Percentiles rank a stretch among this genome's conserved stretches.
Conservation (phyloP, 2,113 vertebrate species). For the Burhinus bistriatus region DNA sequence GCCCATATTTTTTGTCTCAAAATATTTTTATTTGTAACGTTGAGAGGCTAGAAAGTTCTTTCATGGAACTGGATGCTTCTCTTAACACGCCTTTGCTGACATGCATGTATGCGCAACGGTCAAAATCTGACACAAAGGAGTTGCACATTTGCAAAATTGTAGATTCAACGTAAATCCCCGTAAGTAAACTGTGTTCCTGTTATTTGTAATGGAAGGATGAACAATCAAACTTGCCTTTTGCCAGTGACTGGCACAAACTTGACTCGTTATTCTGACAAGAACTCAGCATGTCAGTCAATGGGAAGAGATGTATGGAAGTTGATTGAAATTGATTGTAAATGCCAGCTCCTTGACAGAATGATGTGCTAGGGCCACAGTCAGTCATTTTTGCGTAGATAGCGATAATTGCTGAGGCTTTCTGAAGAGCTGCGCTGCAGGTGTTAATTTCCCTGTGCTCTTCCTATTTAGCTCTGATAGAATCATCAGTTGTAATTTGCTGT, state of each 20-base stretch:
- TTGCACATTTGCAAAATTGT: not conserved
- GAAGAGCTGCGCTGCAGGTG: conserved; percentile 15
- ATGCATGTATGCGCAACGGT: accelerated
- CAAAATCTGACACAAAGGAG: not conserved
- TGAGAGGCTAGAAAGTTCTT: not conserved
- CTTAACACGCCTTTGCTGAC: not conserved
- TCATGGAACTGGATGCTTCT: not conserved
- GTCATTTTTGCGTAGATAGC: not conserved
- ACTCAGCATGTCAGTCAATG: conserved; percentile 29
- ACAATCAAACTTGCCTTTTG: conserved; percentile 20
- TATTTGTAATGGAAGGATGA: conserved; percentile 21
- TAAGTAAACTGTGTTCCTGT: not conserved
- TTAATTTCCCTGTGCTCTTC: conserved; percentile 48
- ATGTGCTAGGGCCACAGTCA: conserved; percentile 3
- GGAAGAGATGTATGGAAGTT: conserved; percentile 15
- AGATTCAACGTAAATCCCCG: not conserved
- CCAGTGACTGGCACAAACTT: conserved; percentile 50
- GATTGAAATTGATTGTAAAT: conserved; percentile 66
- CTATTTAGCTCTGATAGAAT: conserved; percentile 49
- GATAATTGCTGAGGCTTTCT: conserved; percentile 27
- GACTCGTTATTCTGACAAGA: conserved; percentile 24
- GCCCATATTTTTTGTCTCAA: not conserved
- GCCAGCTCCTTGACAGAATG: conserved; percentile 48
- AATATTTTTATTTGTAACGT: not conserved
- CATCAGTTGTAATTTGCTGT: conserved; percentile 50